Evolutionary conservation across 1,140 invertebrate species (phyloP).

Genomic region (Cotesia chilonis): DNA sequence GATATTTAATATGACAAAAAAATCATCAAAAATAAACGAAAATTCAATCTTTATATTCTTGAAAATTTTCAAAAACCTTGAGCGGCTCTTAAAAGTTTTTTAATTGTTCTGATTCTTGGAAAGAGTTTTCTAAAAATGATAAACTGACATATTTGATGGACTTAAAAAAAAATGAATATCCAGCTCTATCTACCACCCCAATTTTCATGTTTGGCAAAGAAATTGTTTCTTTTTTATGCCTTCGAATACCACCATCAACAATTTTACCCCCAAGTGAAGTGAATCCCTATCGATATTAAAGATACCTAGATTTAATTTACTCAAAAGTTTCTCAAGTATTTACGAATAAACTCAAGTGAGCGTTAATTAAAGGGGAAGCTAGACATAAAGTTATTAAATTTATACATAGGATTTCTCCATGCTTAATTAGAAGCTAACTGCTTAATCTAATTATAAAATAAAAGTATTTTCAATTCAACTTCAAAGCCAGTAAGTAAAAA

Average conservation of each 20-base stretch:
- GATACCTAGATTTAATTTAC: conserved; percentile 11
- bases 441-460: conserved; percentile 5
- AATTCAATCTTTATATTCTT: too few relatives aligned
- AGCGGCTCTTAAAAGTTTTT: too few relatives aligned
- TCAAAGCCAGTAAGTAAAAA: too few relatives aligned
- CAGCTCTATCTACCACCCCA: too few relatives aligned
- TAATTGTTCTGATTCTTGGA: too few relatives aligned
- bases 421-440: conserved; percentile 55
- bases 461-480: too few relatives aligned
- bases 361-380: conserved; percentile 16
- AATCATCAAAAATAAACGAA: too few relatives aligned
- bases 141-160: background rate
- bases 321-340: conserved; percentile 12
- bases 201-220: background rate
- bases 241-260: conserved; percentile 31
- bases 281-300: background rate
- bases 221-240: background rate
- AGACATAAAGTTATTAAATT: conserved; percentile 42
- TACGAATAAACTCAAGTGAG: conserved; percentile 23
- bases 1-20: too few relatives aligned
- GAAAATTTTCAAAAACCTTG: too few relatives aligned
- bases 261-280: conserved; percentile 6
- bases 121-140: too few relatives aligned
- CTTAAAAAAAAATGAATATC: too few relatives aligned
- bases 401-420: background rate